Evolutionary conservation across 1,140 invertebrate genomes (phyloP), one percentile per base, ranked within the genome.

Genomic region (Reticulitermes speratus): DNA sequence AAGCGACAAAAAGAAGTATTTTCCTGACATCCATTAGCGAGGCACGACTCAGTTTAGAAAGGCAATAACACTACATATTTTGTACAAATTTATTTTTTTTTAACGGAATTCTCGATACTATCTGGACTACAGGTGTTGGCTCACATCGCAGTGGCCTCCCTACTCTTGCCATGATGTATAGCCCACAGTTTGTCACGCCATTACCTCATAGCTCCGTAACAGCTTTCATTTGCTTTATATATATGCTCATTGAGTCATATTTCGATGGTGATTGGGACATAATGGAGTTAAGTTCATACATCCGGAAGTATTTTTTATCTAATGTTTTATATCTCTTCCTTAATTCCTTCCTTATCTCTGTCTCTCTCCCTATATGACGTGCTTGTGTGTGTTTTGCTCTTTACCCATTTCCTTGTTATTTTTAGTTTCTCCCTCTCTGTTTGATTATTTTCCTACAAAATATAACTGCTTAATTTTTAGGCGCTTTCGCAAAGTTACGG

Each of bases 21-120:
- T 3, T 30, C 14, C 14, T 16, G n/a, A 75, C 65, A n/a, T 75
- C 65, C 65, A 75, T 75, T 75, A 75, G 65, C 65, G n/a, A 75
- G 65, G n/a, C 12, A 30, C 7, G 65, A 6, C 14, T 75, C 14
- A 75, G 25, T 12, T 75, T 75, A n/a, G 25, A 75, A 14, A 2
- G 14, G 65, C 12, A 75, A 75, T 75, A 30, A 75, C n/a, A 30
- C 2, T 6, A 75, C 25, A n/a, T 9, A 75, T 30, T 6, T 75
- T 75, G 65, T 75, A 75, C 65, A n/a, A 30, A 25, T 75, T 75
- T 75, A 75, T 75, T 75, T 75, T 55, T 75, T 55, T 75, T 75
- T 75, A 75, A 75, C n/a, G 25, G 25, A 75, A 75, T 75, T 12
- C 65, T 30, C n/a, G 65, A 75, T 75, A 30, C 65, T 75, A 75